Evolutionary conservation across 2,888 invertebrate species (phyloP), one percentile per base, ranked within the genome.

Genomic region (Zhengitettix transpicula): DNA sequence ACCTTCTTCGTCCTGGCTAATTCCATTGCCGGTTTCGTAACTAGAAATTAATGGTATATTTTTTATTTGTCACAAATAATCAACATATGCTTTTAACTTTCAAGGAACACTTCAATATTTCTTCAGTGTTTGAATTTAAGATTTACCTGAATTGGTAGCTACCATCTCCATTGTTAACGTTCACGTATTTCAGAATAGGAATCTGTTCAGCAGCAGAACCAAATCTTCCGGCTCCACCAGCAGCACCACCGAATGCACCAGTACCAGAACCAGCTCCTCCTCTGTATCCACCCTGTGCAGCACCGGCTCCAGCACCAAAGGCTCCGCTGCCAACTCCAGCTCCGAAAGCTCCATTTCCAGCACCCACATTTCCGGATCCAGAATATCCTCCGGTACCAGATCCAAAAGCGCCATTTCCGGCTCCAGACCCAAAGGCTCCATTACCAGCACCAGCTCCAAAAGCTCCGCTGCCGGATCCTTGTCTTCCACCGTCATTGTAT

Each of bases 1-100:
- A 54, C 75, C 78, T 42, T 70, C 68, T 68, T 78, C 78, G 68
- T 81, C 77, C 1, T 77, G 79, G 65, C 75, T 77, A 65, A 83
- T 84, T 57, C 82, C 82, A 69, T 83, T 83, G 65, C 81, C 83
- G 63, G 83, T 83, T 66, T 82, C 81, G 69, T 78, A 84, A 16
- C 78, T 75, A 28, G 7, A 28, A 28, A 28, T 2, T 28, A 28
- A 28, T 7, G 7, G 28, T 28, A 5, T 28, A 28, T 28, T 28
- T n/a, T 28, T 28, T 5, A 28, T 28, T 7, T 28, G 28, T 28
- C 28, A 28, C 28, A 28, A 28, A 28, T 28, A 7, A 28, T 28
- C 7, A 28, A 7, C 28, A 28, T 28, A 28, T 28, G 7, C 2
- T 28, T 28, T 28, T n/a, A n/a, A n/a, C n/a, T n/a, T n/a, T n/a